phyloP scores from a whole-genome alignment of 2,113 vertebrate genomes.

The Taurulus bubalis region DNA sequence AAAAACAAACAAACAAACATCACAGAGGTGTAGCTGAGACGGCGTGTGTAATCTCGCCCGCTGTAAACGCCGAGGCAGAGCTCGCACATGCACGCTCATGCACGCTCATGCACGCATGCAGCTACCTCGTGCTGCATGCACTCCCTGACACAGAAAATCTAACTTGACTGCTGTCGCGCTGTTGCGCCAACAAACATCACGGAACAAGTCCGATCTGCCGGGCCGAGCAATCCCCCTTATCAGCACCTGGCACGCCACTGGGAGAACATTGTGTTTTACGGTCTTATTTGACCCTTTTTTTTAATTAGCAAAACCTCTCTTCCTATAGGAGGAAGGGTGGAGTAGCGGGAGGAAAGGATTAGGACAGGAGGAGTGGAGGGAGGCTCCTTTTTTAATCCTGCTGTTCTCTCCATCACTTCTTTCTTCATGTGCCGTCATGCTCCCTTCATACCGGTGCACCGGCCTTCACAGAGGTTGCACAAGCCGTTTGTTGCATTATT shows the following conservation, averaged over 20 bases:
- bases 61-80: slow-evolving; percentile 17
- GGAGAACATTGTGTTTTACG: no score
- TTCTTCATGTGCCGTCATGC: background rate
- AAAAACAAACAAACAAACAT: slow-evolving; percentile 30
- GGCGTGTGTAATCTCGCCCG: slow-evolving; percentile 36
- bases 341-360: background rate
- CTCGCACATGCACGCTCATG: no score
- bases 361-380: background rate
- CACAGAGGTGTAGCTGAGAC: slow-evolving; percentile 17
- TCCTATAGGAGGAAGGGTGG: background rate
- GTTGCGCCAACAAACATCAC: slow-evolving; percentile 53
- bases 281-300: slow-evolving; percentile 30
- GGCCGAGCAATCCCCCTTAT: slow-evolving; percentile 79
- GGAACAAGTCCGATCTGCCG: slow-evolving; percentile 53
- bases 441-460: no score
- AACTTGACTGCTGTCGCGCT: slow-evolving; percentile 43
- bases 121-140: slow-evolving; percentile 6
- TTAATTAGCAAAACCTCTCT: slow-evolving; percentile 50
- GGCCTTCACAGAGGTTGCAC: no score
- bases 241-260: slow-evolving; percentile 79
- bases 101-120: background rate
- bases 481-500: background rate
- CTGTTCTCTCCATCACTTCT: slow-evolving; percentile 19
- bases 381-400: slow-evolving; percentile 41
- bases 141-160: slow-evolving; percentile 31